phyloP scores from a whole-genome alignment of 2,888 invertebrate species.

The Branchinecta sandiegonensis region DNA sequence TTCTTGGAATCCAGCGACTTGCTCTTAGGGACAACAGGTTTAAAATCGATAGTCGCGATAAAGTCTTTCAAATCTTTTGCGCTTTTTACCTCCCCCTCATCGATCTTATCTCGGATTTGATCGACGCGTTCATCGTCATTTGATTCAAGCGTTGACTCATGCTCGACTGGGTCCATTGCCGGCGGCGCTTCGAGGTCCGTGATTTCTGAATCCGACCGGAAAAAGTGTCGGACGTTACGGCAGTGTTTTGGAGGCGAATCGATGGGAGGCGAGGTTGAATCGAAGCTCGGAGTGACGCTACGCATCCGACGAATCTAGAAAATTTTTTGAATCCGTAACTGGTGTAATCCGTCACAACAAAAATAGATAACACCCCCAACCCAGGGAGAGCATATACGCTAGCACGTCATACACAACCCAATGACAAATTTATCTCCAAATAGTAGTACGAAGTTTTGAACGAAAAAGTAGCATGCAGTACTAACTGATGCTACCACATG shows the following conservation, averaged over 20 bases:
- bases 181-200: slow-evolving; percentile 45
- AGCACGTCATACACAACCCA: too few relatives aligned
- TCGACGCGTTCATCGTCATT: slow-evolving; percentile 66
- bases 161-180: slow-evolving; percentile 39
- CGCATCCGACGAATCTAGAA: slow-evolving; percentile 46
- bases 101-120: slow-evolving; percentile 50
- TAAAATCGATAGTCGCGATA: slow-evolving; percentile 21
- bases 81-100: slow-evolving; percentile 50
- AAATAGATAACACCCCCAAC: too few relatives aligned
- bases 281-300: slow-evolving; percentile 41
- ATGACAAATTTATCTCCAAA: too few relatives aligned
- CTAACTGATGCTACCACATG: too few relatives aligned
- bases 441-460: too few relatives aligned
- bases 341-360: too few relatives aligned
- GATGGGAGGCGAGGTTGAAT: slow-evolving; percentile 22
- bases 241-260: background rate
- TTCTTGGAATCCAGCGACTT: slow-evolving; percentile 41
- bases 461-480: too few relatives aligned
- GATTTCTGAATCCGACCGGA: slow-evolving; percentile 56
- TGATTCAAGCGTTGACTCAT: slow-evolving; percentile 34
- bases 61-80: slow-evolving; percentile 46
- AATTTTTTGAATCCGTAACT: background rate
- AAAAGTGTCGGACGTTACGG: slow-evolving; percentile 29
- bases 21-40: slow-evolving; percentile 39
- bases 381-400: too few relatives aligned